These are phyloP conservation scores for Hippocampus mohnikei DNA, from an alignment of 2,113 vertebrate species.

Conservation along the genomic window DNA sequence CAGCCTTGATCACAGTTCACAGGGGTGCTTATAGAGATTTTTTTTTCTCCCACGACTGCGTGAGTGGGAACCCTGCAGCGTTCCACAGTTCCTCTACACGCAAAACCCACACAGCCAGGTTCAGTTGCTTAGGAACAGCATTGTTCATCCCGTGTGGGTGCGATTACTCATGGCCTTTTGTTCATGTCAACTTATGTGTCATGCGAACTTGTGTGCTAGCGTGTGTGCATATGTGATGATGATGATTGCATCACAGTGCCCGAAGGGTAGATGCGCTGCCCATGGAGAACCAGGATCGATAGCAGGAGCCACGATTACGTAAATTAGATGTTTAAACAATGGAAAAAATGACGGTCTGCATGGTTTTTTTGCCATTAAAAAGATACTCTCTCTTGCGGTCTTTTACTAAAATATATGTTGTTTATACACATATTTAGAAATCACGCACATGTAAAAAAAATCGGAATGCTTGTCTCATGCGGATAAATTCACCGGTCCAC, in stretches of 20 bases:
- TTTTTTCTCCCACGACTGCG: not conserved
- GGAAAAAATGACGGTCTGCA: not conserved
- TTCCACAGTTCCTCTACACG: conserved; percentile 31
- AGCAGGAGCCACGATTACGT: not conserved
- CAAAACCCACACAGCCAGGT: conserved; percentile 37
- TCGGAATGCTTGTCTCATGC: too few relatives aligned
- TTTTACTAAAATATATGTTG: too few relatives aligned
- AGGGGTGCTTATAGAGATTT: not conserved
- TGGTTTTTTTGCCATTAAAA: not conserved
- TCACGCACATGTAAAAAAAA: too few relatives aligned
- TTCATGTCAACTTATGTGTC: conserved; percentile 34
- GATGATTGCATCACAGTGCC: conserved; percentile 11
- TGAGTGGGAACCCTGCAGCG: not conserved
- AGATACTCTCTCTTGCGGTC: too few relatives aligned
- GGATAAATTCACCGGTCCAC: too few relatives aligned
- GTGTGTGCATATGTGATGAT: conserved; percentile 8
- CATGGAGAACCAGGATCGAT: conserved; percentile 7
- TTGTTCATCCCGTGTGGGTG: conserved; percentile 55
- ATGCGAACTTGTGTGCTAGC: not conserved
- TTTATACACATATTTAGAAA: too few relatives aligned
- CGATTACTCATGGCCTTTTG: conserved; percentile 56
- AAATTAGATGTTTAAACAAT: not conserved
- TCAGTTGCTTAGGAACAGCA: conserved; percentile 64
- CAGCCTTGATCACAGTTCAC: not conserved
- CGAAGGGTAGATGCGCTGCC: conserved; percentile 35